Percentiles rank a stretch among this genome's conserved stretches.
Conservation (phyloP, 2,113 vertebrate genomes). For the Apteryx owenii region DNA sequence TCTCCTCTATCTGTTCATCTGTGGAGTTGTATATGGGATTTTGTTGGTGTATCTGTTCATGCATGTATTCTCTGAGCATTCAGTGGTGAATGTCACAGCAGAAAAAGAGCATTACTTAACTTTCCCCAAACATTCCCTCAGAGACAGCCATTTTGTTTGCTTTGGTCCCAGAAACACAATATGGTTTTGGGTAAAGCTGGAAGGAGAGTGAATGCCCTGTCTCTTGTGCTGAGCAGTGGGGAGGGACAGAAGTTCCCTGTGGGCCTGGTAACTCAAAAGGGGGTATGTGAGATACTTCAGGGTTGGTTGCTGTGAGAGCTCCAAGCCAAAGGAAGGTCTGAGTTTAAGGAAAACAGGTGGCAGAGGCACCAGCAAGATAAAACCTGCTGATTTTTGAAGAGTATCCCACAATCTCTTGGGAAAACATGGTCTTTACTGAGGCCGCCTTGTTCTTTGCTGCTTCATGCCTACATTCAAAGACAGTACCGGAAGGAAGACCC, state of each 20-base stretch:
- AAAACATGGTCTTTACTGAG: background rate
- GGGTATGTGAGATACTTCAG: background rate
- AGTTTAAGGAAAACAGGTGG: background rate
- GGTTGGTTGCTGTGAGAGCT: background rate
- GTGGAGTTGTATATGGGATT: background rate
- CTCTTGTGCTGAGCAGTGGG: background rate
- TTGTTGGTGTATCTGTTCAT: background rate
- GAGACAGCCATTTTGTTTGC: background rate
- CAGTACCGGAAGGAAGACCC: background rate
- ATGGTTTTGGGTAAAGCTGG: background rate
- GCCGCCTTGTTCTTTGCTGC: background rate
- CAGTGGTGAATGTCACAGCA: background rate
- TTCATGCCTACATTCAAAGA: background rate
- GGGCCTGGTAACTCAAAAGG: background rate
- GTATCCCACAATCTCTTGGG: background rate
- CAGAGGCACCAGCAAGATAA: background rate
- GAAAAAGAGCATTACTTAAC: background rate
- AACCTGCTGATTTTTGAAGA: background rate
- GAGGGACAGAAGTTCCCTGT: background rate
- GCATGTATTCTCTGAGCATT: background rate
- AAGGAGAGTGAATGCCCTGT: background rate
- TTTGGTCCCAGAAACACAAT: background rate
- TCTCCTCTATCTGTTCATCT: background rate
- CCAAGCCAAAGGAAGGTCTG: background rate
- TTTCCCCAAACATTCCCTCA: background rate